Evolutionary conservation across 2,113 vertebrate species (phyloP).

Genomic region (Aegithalos caudatus): DNA sequence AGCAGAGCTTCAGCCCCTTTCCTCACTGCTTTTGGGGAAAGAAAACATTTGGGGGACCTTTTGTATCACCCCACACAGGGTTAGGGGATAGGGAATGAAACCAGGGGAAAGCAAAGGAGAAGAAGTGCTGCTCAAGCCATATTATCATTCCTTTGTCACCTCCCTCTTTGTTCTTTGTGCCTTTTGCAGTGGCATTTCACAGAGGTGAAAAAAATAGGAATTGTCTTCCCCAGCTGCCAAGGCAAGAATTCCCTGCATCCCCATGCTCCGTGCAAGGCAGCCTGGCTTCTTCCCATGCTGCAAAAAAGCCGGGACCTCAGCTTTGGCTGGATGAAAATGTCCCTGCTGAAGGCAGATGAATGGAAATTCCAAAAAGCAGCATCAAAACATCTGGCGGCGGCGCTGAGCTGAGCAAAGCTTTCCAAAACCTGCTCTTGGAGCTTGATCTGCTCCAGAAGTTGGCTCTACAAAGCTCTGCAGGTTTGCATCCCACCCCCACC

Average conservation of each 20-base stretch:
- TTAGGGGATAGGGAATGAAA: background rate
- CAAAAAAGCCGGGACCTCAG: background rate
- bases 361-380: background rate
- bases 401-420: background rate
- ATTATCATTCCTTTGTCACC: background rate
- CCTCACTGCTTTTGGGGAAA: background rate
- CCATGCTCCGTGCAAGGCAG: background rate
- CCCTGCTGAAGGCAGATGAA: background rate
- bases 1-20: background rate
- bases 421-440: rapidly evolving
- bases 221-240: background rate
- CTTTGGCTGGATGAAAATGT: background rate
- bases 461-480: background rate
- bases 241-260: background rate
- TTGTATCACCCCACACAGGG: background rate
- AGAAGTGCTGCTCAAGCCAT: background rate
- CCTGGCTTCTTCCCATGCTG: background rate
- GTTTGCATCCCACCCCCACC: background rate
- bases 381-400: background rate
- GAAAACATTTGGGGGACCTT: background rate
- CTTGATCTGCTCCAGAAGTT: background rate
- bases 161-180: background rate
- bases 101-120: background rate
- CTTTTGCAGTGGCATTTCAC: background rate
- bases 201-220: background rate